phyloP scores from a whole-genome alignment of 1,140 invertebrate genomes.

The Tetranychus cinnabarinus region DNA sequence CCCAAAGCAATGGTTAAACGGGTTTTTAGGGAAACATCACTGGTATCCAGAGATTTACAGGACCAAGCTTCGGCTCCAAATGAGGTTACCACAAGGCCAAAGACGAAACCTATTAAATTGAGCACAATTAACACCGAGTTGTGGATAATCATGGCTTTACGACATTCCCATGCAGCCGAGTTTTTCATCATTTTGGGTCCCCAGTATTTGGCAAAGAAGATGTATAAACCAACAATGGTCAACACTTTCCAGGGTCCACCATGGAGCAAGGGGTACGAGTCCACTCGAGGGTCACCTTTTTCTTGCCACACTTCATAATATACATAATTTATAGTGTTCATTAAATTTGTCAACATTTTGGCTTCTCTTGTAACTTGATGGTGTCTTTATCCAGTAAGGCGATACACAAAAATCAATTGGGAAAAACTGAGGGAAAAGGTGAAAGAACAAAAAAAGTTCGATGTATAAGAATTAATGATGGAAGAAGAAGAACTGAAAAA shows the following conservation, averaged over 20 bases:
- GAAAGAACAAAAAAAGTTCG: neutral
- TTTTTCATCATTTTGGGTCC: slow-evolving; percentile 66
- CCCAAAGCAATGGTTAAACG: neutral
- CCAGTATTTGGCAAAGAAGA: slow-evolving; percentile 44
- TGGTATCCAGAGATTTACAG: neutral
- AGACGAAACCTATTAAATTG: neutral
- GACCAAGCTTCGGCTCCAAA: neutral
- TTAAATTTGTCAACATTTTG: neutral
- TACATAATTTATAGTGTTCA: neutral
- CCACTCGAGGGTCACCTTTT: slow-evolving; percentile 45
- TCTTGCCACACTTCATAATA: slow-evolving; percentile 4
- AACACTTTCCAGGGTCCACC: slow-evolving; percentile 34
- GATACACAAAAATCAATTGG: neutral
- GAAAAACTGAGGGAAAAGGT: neutral
- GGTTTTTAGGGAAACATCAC: neutral
- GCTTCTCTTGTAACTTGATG: no score
- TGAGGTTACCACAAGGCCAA: neutral
- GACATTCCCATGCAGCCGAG: slow-evolving; percentile 43
- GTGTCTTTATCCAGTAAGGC: no score
- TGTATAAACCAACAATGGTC: slow-evolving; percentile 31
- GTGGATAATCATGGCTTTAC: neutral
- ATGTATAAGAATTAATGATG: neutral
- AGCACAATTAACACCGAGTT: neutral
- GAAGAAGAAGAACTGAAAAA: neutral
- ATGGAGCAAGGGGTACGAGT: slow-evolving; percentile 34